These are phyloP conservation scores for Pavo muticus DNA, from an alignment of 2,113 vertebrate species.

Conservation along the genomic window DNA sequence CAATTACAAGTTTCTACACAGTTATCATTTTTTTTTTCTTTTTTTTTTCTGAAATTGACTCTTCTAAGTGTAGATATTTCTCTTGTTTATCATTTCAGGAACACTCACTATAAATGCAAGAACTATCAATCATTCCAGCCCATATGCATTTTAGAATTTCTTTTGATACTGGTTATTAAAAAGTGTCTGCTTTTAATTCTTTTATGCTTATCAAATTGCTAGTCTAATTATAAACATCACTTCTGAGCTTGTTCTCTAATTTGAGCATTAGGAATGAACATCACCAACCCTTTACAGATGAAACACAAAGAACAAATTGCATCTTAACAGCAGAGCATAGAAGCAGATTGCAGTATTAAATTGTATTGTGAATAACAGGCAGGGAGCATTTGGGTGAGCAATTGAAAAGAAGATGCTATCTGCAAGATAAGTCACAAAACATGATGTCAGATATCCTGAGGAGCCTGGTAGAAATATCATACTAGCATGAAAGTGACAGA, in stretches of 20 bases:
- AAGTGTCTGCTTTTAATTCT: neutral
- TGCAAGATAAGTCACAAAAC: slow-evolving; percentile 31
- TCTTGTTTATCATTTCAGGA: neutral
- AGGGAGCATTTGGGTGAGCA: slow-evolving; percentile 14
- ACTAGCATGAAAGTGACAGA: neutral
- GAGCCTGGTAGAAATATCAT: slow-evolving; percentile 23
- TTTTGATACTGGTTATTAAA: neutral
- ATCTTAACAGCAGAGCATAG: neutral
- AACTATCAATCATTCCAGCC: neutral
- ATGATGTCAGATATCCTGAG: slow-evolving; percentile 28
- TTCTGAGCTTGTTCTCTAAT: slow-evolving; percentile 22
- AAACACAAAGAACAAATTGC: slow-evolving; percentile 19
- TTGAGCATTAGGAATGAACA: neutral
- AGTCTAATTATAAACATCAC: neutral
- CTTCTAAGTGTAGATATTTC: neutral
- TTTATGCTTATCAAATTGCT: neutral
- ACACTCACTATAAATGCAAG: neutral
- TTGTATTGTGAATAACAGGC: neutral
- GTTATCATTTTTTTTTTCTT: neutral
- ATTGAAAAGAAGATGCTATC: slow-evolving; percentile 14
- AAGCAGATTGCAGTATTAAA: slow-evolving; percentile 16
- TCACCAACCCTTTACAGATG: neutral
- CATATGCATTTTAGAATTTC: neutral
- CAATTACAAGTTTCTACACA: neutral
- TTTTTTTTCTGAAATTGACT: neutral